A percentile compares a stretch with the other conserved stretches of the same genome.
Evolutionary conservation across 2,113 vertebrate genomes (phyloP).

Genomic region (Pitta sordida): DNA sequence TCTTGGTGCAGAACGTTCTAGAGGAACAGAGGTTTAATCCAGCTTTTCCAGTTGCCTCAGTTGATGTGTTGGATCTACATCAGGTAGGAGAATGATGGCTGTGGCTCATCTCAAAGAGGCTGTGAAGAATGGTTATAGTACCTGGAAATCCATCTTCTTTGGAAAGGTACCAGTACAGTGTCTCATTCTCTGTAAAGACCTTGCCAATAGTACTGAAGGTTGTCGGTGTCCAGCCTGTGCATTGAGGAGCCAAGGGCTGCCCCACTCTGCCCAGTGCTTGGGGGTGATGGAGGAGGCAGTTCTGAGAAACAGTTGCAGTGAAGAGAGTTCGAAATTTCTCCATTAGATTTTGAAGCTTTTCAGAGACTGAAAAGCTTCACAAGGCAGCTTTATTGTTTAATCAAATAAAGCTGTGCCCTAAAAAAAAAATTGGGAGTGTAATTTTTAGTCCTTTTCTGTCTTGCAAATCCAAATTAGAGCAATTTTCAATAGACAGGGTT

Average conservation of each 20-base stretch:
- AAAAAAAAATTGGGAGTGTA: not conserved
- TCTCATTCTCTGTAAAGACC: not conserved
- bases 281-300: fast-evolving
- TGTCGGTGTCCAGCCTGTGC: no score
- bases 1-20: not conserved
- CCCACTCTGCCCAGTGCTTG: not conserved
- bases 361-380: not conserved
- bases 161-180: not conserved
- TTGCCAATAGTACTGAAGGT: not conserved
- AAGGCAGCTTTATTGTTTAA: not conserved
- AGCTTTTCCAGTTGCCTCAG: not conserved
- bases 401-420: not conserved
- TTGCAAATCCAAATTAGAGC: not conserved
- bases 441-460: not conserved
- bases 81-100: not conserved
- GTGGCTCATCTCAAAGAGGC: not conserved
- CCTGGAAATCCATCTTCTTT: not conserved
- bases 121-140: not conserved
- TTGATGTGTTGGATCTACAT: fast-evolving
- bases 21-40: not conserved
- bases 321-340: not conserved
- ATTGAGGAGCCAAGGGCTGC: no score
- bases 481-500: not conserved
- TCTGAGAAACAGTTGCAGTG: not conserved
- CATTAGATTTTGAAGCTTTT: not conserved